Base-by-base conservation (phyloP, 2,797 vertebrate species). In the Anabas testudineus region DNA sequence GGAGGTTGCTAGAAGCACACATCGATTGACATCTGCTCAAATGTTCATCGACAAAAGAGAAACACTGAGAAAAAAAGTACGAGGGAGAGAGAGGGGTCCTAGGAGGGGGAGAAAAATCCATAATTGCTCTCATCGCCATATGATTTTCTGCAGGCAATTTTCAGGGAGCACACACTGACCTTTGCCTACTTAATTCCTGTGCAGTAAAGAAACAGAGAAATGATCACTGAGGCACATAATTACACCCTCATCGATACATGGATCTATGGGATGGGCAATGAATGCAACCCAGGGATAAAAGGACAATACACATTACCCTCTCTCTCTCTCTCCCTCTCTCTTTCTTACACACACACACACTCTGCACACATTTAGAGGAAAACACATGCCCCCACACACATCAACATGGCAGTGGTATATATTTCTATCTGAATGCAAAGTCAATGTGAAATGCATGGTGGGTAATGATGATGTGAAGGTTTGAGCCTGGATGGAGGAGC, bases 181-280 rank as follows among this genome's bases (percentile, higher is more conserved):
- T 94, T 94, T 93, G 91, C 91, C 92, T 93, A 93, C 92, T 93
- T 94, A 93, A 94, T 94, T 95, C 90, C 79, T 90, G 87, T 81
- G 91, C 91, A 92, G 92, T 93, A 93, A 93, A 93, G 91, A 91
- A 92, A 93, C 83, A 86, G 85, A 85, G 90, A 93, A 90, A 93
- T 92, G 92, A 93, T 94, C 92, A 94, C 82, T 90, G 92, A 94
- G 89, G 91, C 94, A 93, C 87, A 93, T 94, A 94, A 94, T 95
- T 91, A 91, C 88, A 92, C 87, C 83, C 90, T 95, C 93, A 94
- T 93, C 90, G 84, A 94, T 93, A 94, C 90, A 93, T 84, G 69
- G 90, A 94, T 95, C 90, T 81, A 87, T 84, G 85, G 82, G 84
- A 91, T 78, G 86, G 83, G 70, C 84, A 72, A 80, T 86, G 90